Base-by-base conservation (phyloP, 2,888 invertebrate genomes). In the Drosophila picticornis region DNA sequence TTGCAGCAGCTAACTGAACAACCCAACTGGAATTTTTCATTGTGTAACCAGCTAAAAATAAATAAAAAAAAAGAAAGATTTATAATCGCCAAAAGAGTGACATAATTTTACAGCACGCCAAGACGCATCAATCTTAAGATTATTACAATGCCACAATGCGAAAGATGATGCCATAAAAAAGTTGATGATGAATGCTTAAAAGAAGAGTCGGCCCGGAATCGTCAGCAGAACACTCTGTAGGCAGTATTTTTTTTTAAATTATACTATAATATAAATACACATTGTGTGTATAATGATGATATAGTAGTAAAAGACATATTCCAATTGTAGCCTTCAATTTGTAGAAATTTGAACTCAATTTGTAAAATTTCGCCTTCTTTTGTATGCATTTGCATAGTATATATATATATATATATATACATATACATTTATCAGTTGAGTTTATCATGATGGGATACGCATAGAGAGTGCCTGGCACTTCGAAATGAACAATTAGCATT, bases 81-180 rank as follows among this genome's bases (percentile, higher is more conserved):
- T 51, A 60, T 40, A 52, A 56, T 46, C 61, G 43, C 46, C 43
- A 29, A 32, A 57, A 51, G 25, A 62, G 64, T 79, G 77, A 75
- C 75, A 78, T 75, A 32, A 78, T 68, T 79, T 64, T 31, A 48
- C 31, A 55, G 53, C 40, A 48, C 38, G 38, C 13, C 16, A 46
- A 69, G 46, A 25, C 51, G 63, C 80, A 72, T 75, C 56, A 56
- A 68, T 75, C 80, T 53, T 65, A 50, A 53, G 75, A 78, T 78
- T 64, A 51, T 72, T 62, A 65, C 67, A 75, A 75, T 62, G 51
- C 46, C 27, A 50, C 52, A 34, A 48, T 27, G 52, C 51, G 34
- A 53, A 58, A 32, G 48, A 46, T 43, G 34, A 56, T 11, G 25
- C 25, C 19, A 36, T 32, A 58, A n/a, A 25, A 63, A 27, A 51